Conservation (phyloP, 2,113 vertebrate genomes). For the Hippolais icterina region DNA sequence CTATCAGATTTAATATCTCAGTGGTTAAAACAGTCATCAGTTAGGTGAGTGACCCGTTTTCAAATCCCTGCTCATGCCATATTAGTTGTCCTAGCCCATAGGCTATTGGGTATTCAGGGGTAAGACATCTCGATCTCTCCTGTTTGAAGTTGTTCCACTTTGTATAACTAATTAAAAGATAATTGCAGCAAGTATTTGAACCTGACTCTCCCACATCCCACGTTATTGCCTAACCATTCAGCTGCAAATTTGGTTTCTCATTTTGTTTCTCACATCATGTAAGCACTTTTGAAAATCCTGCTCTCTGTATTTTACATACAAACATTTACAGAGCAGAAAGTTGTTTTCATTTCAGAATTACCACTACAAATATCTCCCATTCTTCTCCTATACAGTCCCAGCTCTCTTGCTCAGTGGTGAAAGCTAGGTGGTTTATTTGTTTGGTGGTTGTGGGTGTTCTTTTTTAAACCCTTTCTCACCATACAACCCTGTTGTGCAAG, state of each 20-base stretch:
- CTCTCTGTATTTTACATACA: not conserved
- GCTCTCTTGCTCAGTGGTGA: not conserved
- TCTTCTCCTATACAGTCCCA: not conserved
- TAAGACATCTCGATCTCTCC: slow-evolving; percentile 38
- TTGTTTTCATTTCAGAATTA: not conserved
- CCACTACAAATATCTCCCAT: not conserved
- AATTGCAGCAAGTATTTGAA: slow-evolving; percentile 56
- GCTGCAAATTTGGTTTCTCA: slow-evolving; percentile 2
- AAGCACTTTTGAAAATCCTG: slow-evolving; percentile 10
- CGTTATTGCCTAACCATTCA: slow-evolving; percentile 47
- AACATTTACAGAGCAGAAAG: slow-evolving; percentile 1
- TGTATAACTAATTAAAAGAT: slow-evolving; percentile 70
- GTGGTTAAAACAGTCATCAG: slow-evolving; percentile 61
- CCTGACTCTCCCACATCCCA: slow-evolving; percentile 54
- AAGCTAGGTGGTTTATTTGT: not conserved
- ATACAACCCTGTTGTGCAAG: not conserved
- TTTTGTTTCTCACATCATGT: slow-evolving; percentile 21
- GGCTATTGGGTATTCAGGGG: slow-evolving; percentile 40
- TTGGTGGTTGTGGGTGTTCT: not conserved
- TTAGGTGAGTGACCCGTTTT: slow-evolving; percentile 47
- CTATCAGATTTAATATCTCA: slow-evolving; percentile 62
- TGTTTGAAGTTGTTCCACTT: slow-evolving; percentile 67
- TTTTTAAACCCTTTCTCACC: not conserved
- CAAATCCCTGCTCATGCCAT: slow-evolving; percentile 34
- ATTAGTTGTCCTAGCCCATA: slow-evolving; percentile 49